Evolutionary conservation across 2,113 vertebrate species (phyloP).

Genomic region (Probosciger aterrimus): DNA sequence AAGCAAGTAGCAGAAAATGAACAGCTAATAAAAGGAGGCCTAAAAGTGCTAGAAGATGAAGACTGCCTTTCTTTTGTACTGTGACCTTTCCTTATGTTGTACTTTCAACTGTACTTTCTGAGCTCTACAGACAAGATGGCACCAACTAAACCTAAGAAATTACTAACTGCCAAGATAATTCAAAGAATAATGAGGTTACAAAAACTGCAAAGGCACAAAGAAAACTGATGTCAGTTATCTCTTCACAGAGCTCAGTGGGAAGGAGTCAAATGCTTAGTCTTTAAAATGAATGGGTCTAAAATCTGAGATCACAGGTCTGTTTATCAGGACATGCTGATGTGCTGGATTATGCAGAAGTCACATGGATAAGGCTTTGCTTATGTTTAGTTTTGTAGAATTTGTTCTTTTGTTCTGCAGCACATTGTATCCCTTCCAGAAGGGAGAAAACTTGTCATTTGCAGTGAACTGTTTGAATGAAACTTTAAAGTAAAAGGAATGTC

Average conservation of each 20-base stretch:
- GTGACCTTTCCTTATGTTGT: conserved; percentile 45
- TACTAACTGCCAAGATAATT: conserved; percentile 57
- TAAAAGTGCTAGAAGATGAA: neutral
- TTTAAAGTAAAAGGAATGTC: neutral
- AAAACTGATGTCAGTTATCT: conserved; percentile 54
- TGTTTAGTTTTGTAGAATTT: neutral
- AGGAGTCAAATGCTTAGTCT: conserved; percentile 45
- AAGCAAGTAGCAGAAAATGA: conserved; percentile 39
- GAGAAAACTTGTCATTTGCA: neutral
- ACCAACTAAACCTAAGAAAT: conserved; percentile 61
- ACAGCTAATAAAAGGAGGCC: conserved; percentile 40
- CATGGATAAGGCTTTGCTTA: neutral
- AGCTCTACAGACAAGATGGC: conserved; percentile 67
- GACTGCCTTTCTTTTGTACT: neutral
- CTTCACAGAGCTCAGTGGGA: neutral
- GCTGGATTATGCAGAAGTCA: neutral
- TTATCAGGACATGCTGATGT: conserved; percentile 31
- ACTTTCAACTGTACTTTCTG: neutral
- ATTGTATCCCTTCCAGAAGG: neutral
- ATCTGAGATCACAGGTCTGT: neutral
- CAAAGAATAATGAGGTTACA: conserved; percentile 66
- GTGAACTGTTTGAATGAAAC: neutral
- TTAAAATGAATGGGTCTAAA: conserved; percentile 48
- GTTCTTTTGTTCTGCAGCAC: neutral
- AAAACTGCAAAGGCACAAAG: conserved; percentile 41